Base-by-base conservation (phyloP, 2,797 vertebrate genomes). In the Epinephelus coioides region DNA sequence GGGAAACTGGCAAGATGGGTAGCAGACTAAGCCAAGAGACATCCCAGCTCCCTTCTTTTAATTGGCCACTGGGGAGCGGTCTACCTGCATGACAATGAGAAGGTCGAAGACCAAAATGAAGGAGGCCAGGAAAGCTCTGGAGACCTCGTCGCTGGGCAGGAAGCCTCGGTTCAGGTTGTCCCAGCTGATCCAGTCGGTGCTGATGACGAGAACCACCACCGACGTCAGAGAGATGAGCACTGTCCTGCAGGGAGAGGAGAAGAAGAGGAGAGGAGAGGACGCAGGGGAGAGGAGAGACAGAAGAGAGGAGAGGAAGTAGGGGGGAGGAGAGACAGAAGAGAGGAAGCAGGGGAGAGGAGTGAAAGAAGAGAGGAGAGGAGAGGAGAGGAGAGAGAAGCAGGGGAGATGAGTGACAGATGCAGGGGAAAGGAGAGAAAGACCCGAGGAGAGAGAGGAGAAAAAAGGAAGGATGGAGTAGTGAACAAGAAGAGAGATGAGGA, bases 81-180 rank as follows among this genome's bases (percentile, higher is more conserved):
- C 62, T 96, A 99, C 98, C 97, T 99, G 98, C 98, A 99, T 99
- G 91, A 99, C 96, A 93, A 99, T 99, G 88, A 99, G 97, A 87
- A 99, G 98, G 96, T 99, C 98, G 95, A 99, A 99, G 84, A 99
- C 98, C 92, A 99, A 94, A 93, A 99, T 98, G 95, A 99, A 99
- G 86, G 98, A 99, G 90, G 98, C 98, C 76, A 99, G 95, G 91
- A 99, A 99, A 38, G 98, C 98, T 93, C 98, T 95, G 78, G 98
- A 99, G 94, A 99, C 97, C 91, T 99, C 98, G 67, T 99, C 97
- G 77, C 97, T 99, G 88, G 98, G 98, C 93, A 99, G 91, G 94
- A 99, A 99, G 78, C 98, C 98, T 51, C 97, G 96, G 92, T 99
- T 99, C 82, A 99, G 90, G 84, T 98, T 97, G 96, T 99, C 98